These are phyloP conservation scores for Balanococcus diminutus DNA, from an alignment of 2,888 invertebrate genomes.

Conservation along the genomic window DNA sequence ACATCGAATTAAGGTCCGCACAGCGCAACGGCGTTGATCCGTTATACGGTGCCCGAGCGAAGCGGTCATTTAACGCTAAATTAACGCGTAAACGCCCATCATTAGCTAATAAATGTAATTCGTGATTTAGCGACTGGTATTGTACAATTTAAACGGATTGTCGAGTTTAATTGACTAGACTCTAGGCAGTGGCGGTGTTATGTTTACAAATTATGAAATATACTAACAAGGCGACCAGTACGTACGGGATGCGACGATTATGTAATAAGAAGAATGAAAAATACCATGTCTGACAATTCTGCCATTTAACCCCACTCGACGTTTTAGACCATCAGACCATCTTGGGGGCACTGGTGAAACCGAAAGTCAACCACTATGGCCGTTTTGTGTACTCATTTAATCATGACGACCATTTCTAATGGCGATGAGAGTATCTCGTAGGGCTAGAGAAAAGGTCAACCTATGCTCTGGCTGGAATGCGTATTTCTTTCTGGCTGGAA, in stretches of 20 bases:
- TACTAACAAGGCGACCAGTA: background rate
- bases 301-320: background rate
- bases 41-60: background rate
- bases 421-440: no score
- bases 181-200: background rate
- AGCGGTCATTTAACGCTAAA: constrained; percentile 17
- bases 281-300: background rate
- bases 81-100: constrained; percentile 14
- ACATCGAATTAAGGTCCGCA: background rate
- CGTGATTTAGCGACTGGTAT: background rate
- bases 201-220: background rate
- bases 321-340: background rate
- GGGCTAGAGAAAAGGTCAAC: background rate
- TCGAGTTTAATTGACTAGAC: background rate
- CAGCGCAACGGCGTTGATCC: background rate
- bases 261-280: background rate
- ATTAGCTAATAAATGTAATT: constrained; percentile 10
- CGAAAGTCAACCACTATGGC: background rate
- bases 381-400: background rate
- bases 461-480: background rate
- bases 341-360: background rate
- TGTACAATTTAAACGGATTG: background rate
- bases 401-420: background rate
- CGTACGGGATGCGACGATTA: no score
- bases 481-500: background rate